Evolutionary conservation across 2,888 invertebrate genomes (phyloP).

Genomic region (Anagyrus pseudococci): DNA sequence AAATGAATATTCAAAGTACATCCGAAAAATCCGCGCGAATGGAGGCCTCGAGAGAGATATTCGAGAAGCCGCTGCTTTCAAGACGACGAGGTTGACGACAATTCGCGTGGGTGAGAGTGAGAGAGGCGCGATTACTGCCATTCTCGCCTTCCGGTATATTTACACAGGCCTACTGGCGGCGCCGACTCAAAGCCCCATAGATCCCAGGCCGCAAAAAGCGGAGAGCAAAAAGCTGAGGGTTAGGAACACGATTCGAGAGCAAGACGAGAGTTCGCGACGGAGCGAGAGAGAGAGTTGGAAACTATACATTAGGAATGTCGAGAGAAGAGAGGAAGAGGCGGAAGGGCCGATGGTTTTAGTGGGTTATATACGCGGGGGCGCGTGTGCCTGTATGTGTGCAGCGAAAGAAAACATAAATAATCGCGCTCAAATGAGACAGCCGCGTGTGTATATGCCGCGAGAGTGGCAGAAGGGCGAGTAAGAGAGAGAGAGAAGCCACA

Average conservation of each 20-base stretch:
- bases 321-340: constrained; percentile 37
- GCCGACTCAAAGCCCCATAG: constrained; percentile 25
- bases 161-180: constrained; percentile 18
- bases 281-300: constrained; percentile 15
- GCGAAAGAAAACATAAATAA: constrained; percentile 61
- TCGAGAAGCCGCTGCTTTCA: neutral
- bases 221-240: constrained; percentile 6
- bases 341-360: constrained; percentile 56
- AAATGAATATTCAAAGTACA: too few relatives aligned
- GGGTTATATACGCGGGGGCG: constrained; percentile 51
- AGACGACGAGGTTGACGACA: constrained; percentile 15
- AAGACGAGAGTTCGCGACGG: constrained; percentile 12
- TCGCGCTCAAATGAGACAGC: constrained; percentile 60
- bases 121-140: constrained; percentile 8
- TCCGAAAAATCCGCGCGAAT: too few relatives aligned
- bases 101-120: constrained; percentile 34
- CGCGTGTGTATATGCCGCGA: constrained; percentile 25
- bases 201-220: too few relatives aligned
- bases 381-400: too few relatives aligned
- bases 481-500: constrained; percentile 45
- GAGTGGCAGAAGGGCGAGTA: constrained; percentile 22
- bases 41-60: too few relatives aligned
- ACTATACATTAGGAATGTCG: neutral
- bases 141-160: constrained; percentile 34
- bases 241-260: constrained; percentile 6